Evolutionary conservation across 2,797 vertebrate species (phyloP).

Genomic region (Gambelia wislizenii): DNA sequence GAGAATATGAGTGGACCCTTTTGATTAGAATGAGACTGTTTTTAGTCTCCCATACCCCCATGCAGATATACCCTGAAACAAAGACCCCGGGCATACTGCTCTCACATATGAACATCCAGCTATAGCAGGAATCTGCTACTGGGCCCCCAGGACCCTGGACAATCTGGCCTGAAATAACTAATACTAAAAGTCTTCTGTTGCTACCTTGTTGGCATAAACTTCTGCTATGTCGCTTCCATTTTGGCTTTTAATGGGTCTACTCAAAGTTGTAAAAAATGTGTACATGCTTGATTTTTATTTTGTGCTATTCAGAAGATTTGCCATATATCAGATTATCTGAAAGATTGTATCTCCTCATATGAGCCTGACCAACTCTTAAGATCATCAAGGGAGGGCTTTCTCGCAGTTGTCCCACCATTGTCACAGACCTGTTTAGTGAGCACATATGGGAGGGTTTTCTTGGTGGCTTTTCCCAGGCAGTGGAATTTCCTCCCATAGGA

Average conservation of each 20-base stretch:
- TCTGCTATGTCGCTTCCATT: not conserved
- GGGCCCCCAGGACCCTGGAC: no score
- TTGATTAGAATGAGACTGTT: not conserved
- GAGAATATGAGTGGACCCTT: not conserved
- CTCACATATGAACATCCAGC: not conserved
- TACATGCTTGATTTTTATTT: not conserved
- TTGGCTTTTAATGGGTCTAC: not conserved
- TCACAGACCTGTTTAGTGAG: no score
- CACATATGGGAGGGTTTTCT: no score
- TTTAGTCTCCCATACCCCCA: not conserved
- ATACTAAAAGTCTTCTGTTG: not conserved
- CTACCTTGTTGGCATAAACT: not conserved
- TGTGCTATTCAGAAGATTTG: not conserved
- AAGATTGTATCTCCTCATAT: no score
- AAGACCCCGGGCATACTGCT: not conserved
- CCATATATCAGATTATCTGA: no score
- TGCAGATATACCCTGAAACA: not conserved
- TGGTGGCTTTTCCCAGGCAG: no score
- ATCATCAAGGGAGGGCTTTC: no score
- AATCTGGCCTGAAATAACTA: not conserved
- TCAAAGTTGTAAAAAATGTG: fast-evolving
- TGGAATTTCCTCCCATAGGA: no score
- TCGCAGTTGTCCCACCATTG: no score
- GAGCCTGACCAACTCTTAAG: no score
- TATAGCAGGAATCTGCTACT: not conserved